phyloP scores from a whole-genome alignment of 1,140 invertebrate species.

The Meloidogyne chitwoodi region DNA sequence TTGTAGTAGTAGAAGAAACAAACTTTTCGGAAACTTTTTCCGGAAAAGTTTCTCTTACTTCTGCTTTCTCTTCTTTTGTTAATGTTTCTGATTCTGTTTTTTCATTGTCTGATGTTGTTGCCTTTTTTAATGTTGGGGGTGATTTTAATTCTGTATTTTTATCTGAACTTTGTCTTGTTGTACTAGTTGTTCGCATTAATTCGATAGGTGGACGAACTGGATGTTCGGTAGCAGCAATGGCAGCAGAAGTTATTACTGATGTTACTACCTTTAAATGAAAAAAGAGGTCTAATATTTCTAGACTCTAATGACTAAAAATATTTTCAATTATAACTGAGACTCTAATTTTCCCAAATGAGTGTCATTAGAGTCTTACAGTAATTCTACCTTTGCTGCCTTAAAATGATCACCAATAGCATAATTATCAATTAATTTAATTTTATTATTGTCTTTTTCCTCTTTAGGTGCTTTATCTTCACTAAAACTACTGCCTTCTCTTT shows the following conservation, averaged over 20 bases:
- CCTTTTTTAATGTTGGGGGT: background rate
- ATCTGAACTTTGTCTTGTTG: background rate
- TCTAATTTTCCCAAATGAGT: no score
- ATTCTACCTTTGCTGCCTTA: background rate
- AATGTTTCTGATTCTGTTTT: background rate
- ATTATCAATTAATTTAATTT: background rate
- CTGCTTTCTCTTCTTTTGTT: background rate
- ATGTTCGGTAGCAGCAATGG: background rate
- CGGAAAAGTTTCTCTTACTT: background rate
- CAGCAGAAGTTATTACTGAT: background rate
- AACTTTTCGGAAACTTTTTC: slow-evolving; percentile 2
- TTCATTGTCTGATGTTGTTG: background rate
- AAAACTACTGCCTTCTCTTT: background rate
- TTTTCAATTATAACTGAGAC: no score
- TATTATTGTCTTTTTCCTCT: background rate
- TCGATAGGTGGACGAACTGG: background rate
- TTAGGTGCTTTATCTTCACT: background rate
- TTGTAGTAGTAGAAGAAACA: background rate
- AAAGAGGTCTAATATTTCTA: no score
- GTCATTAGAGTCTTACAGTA: no score
- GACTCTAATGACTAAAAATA: no score
- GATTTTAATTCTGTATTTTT: background rate
- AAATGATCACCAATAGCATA: background rate
- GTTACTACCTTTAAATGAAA: background rate
- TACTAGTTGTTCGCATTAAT: background rate